Conservation (phyloP, 2,113 vertebrate genomes). For the Rhadina sibilatrix region DNA sequence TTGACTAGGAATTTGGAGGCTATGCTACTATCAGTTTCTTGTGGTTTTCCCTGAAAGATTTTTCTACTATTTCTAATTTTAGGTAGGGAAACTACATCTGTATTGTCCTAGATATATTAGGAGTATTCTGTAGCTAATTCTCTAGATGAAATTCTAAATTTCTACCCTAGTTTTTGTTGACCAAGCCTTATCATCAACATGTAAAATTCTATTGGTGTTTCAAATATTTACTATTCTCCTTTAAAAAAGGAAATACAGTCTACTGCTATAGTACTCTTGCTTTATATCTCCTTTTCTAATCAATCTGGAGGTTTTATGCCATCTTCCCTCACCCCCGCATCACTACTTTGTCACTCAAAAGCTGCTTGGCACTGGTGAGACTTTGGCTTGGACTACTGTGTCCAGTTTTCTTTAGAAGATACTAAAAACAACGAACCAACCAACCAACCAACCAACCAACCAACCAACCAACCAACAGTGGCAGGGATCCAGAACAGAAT, state of each 20-base stretch:
- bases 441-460: neutral
- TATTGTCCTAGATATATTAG: neutral
- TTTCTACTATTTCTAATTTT: neutral
- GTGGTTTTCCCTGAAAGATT: neutral
- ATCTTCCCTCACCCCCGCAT: neutral
- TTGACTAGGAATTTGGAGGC: neutral
- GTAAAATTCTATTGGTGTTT: neutral
- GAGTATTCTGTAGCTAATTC: neutral
- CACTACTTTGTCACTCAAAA: neutral
- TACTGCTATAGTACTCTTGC: neutral
- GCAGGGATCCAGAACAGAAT: neutral
- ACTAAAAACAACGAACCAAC: neutral
- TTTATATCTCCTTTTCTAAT: neutral
- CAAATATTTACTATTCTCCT: neutral
- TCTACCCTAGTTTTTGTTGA: neutral
- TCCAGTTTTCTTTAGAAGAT: neutral
- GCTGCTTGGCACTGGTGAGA: neutral
- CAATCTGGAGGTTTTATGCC: fast-evolving
- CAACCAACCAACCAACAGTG: neutral
- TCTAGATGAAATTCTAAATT: neutral
- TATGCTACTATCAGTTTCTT: neutral
- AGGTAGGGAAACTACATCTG: neutral
- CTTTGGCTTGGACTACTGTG: neutral
- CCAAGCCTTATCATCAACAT: fast-evolving
- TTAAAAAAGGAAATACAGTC: neutral